Percentiles rank a stretch among this genome's conserved stretches.
Evolutionary conservation across 2,113 vertebrate species (phyloP).

Genomic region (Calidris pugnax): DNA sequence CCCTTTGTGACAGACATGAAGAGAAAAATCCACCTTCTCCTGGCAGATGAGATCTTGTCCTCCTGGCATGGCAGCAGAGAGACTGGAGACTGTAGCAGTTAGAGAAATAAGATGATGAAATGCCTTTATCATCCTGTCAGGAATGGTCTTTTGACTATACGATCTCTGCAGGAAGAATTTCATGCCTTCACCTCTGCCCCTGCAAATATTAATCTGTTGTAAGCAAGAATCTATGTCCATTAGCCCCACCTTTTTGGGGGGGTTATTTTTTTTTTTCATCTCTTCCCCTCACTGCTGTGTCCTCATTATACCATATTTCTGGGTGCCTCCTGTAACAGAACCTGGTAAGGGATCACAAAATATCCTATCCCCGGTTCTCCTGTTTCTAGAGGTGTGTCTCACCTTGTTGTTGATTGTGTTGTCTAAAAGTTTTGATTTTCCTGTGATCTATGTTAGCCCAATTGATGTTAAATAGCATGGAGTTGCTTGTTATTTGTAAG

Average conservation of each 20-base stretch:
- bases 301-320: background rate
- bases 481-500: slow-evolving; percentile 47
- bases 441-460: slow-evolving; percentile 18
- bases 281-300: background rate
- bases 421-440: slow-evolving; percentile 50
- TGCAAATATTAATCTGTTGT: background rate
- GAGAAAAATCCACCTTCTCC: background rate
- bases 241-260: background rate
- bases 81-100: background rate
- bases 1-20: background rate
- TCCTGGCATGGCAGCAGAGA: background rate
- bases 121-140: background rate
- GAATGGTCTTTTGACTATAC: background rate
- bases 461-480: slow-evolving; percentile 51
- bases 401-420: slow-evolving; percentile 5
- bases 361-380: background rate
- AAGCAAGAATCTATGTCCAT: background rate
- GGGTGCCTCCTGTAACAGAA: background rate
- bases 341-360: background rate
- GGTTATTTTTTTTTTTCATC: background rate
- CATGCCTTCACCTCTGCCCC: background rate
- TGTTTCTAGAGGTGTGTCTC: slow-evolving; percentile 1
- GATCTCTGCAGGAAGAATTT: background rate
- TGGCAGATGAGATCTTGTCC: background rate
- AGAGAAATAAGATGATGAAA: background rate